A percentile compares a stretch with the other conserved stretches of the same genome.
Conservation (phyloP, 2,888 invertebrate species). For the Nemurella pictetii region DNA sequence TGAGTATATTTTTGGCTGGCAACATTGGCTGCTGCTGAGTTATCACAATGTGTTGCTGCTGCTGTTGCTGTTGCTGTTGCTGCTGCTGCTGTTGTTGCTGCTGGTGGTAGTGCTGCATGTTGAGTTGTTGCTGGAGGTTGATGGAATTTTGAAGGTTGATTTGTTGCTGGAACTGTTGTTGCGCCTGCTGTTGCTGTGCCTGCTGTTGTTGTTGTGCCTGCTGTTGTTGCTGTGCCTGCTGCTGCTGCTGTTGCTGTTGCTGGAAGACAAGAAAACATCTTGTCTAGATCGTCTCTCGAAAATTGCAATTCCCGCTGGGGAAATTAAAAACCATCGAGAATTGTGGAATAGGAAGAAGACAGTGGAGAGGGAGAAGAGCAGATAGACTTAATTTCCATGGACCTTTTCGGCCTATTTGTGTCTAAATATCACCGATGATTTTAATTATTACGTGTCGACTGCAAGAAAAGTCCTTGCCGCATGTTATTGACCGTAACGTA, state of each 20-base stretch:
- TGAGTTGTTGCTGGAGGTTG: conserved; percentile 54
- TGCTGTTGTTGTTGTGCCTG: conserved; percentile 57
- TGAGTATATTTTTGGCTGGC: conserved; percentile 56
- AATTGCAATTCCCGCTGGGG: too few relatives aligned
- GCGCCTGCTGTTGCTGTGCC: conserved; percentile 48
- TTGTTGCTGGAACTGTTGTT: conserved; percentile 51
- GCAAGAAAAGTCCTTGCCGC: too few relatives aligned
- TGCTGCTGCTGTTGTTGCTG: conserved; percentile 47
- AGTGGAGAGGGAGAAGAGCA: too few relatives aligned
- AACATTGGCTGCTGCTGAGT: conserved; percentile 51
- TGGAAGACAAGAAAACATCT: conserved; percentile 47
- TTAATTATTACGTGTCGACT: too few relatives aligned
- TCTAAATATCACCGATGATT: too few relatives aligned
- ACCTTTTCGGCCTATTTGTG: too few relatives aligned
- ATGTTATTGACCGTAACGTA: too few relatives aligned
- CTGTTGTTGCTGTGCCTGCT: conserved; percentile 48
- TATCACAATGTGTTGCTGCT: conserved; percentile 47
- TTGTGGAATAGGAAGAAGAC: too few relatives aligned
- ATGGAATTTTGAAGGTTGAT: conserved; percentile 41
- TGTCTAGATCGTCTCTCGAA: too few relatives aligned
- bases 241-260: conserved; percentile 57
- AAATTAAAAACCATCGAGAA: too few relatives aligned
- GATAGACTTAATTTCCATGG: too few relatives aligned
- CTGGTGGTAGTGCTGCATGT: conserved; percentile 50
- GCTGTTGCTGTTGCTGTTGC: conserved; percentile 48